A percentile compares a stretch with the other conserved stretches of the same genome.
phyloP scores from a whole-genome alignment of 2,113 vertebrate genomes.

The Neogale vison region DNA sequence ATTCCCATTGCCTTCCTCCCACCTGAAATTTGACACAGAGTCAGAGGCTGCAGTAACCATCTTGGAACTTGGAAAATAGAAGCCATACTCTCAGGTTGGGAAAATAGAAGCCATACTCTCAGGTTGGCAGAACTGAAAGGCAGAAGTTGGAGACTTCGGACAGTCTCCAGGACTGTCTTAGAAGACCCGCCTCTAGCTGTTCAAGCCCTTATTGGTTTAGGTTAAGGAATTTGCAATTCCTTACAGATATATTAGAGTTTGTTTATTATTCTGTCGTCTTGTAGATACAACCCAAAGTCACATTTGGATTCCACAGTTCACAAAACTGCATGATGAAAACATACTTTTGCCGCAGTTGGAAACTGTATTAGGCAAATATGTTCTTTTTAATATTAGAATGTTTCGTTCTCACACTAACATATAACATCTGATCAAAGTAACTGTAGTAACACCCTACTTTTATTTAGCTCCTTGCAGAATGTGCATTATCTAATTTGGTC shows the following conservation, averaged over 20 bases:
- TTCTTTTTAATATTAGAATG: background rate
- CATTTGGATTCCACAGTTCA: background rate
- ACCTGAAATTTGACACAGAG: background rate
- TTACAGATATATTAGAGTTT: background rate
- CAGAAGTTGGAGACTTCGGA: background rate
- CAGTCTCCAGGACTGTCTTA: background rate
- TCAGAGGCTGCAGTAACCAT: background rate
- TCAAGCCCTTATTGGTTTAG: background rate
- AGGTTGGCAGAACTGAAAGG: background rate
- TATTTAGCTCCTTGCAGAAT: background rate
- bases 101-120: background rate
- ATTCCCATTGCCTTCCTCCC: background rate
- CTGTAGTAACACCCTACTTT: constrained; percentile 3
- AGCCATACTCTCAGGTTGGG: background rate
- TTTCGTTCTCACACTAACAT: background rate
- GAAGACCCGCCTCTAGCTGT: background rate
- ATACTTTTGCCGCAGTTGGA: background rate
- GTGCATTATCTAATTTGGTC: background rate
- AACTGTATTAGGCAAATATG: background rate
- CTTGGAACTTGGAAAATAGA: background rate
- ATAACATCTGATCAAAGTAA: background rate
- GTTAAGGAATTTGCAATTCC: background rate
- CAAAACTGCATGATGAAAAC: background rate
- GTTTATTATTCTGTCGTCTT: background rate
- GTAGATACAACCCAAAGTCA: background rate